A percentile compares a stretch with the other conserved stretches of the same genome.
Evolutionary conservation across 2,888 invertebrate species (phyloP).

Genomic region (Anaspis maculata): DNA sequence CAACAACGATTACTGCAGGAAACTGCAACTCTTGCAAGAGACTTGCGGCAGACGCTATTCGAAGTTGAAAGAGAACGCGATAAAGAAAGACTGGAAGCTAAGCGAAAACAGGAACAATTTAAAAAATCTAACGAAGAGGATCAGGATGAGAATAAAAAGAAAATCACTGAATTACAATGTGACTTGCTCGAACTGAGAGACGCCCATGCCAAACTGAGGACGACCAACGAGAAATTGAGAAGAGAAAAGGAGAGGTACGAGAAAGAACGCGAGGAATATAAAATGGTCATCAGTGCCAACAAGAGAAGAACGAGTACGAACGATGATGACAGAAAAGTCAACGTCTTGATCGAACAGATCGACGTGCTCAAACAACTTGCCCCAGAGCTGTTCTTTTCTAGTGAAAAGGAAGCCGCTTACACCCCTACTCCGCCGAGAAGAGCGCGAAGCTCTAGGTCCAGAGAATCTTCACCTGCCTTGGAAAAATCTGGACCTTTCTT

Average conservation of each 20-base stretch:
- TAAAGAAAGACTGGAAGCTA: conserved; percentile 79
- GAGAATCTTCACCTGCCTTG: conserved; percentile 59
- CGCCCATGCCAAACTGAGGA: conserved; percentile 83
- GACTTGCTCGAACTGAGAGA: conserved; percentile 82
- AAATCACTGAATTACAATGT: conserved; percentile 74
- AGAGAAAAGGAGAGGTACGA: conserved; percentile 82
- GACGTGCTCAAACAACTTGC: conserved; percentile 66
- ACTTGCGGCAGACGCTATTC: conserved; percentile 77
- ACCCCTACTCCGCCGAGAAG: conserved; percentile 66
- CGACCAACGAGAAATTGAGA: conserved; percentile 82
- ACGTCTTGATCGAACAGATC: conserved; percentile 65
- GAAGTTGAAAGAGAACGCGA: conserved; percentile 87
- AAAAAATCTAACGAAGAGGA: conserved; percentile 82
- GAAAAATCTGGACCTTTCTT: conserved; percentile 47
- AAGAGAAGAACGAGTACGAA: conserved; percentile 47
- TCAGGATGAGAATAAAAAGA: conserved; percentile 79
- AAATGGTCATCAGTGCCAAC: conserved; percentile 40
- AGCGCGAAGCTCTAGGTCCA: conserved; percentile 56
- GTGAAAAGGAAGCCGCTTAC: conserved; percentile 44
- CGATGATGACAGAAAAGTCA: conserved; percentile 67
- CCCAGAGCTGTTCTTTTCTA: conserved; percentile 55
- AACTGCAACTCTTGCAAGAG: conserved; percentile 81
- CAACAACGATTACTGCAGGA: conserved; percentile 85
- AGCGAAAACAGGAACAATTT: conserved; percentile 75
- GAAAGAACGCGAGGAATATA: conserved; percentile 61